Percentiles rank a stretch among this genome's conserved stretches.
Conservation (phyloP, 2,888 invertebrate species). For the Euclidia mi region DNA sequence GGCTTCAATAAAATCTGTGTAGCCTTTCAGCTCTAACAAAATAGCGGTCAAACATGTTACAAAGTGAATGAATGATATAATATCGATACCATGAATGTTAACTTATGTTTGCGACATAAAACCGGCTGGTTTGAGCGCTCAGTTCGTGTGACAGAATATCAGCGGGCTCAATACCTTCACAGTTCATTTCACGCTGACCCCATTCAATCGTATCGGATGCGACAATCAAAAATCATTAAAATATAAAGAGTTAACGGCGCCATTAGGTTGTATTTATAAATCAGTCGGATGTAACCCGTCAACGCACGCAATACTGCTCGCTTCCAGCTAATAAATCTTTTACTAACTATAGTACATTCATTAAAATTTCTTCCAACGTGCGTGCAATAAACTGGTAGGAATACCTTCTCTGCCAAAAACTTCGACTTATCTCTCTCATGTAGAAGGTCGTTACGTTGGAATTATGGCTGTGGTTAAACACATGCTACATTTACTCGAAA, state of each 20-base stretch:
- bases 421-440: slow-evolving; percentile 88
- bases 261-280: slow-evolving; percentile 71
- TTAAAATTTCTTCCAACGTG: slow-evolving; percentile 86
- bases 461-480: slow-evolving; percentile 88
- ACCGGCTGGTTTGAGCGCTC: slow-evolving; percentile 21
- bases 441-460: slow-evolving; percentile 86
- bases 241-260: slow-evolving; percentile 69
- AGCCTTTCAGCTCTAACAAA: slow-evolving; percentile 23
- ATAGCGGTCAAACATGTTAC: slow-evolving; percentile 31
- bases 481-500: slow-evolving; percentile 89
- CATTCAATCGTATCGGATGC: slow-evolving; percentile 45
- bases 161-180: slow-evolving; percentile 32
- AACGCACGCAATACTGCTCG: slow-evolving; percentile 58
- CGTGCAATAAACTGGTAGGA: slow-evolving; percentile 82
- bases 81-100: slow-evolving; percentile 27
- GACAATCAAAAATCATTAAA: slow-evolving; percentile 61
- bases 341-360: slow-evolving; percentile 76
- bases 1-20: slow-evolving; percentile 22
- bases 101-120: slow-evolving; percentile 37
- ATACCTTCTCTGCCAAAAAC: slow-evolving; percentile 82
- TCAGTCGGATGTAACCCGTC: slow-evolving; percentile 57
- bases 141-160: slow-evolving; percentile 20
- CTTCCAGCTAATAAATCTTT: slow-evolving; percentile 71
- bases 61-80: slow-evolving; percentile 27
- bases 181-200: slow-evolving; percentile 48